Base-by-base conservation (phyloP, 2,888 invertebrate species). In the Polia nebulosa region DNA sequence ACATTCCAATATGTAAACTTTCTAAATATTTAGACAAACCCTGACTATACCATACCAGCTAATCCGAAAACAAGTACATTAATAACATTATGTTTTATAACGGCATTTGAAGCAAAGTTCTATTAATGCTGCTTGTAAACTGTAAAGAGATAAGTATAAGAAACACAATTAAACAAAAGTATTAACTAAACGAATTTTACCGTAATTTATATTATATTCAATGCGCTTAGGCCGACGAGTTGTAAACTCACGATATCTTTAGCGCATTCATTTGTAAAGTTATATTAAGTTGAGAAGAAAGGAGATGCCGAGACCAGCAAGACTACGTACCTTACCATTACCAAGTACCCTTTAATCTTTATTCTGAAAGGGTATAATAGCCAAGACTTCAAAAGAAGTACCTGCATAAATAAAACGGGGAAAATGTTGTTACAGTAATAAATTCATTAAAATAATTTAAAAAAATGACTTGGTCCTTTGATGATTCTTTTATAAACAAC, bases 261-360 rank as follows among this genome's bases (percentile, higher is more conserved):
- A n/a, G 25, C 20, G 20, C 47, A 71, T 44, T 70, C 9, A 27
- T 62, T 76, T 58, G 29, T 53, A 27, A 76, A 39, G 20, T 58
- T 71, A 45, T 45, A 44, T 44, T 17, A 62, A 44, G 25, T 44
- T 76, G 36, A 60, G 20, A 49, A 49, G 25, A 49, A 32, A 55
- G 44, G 13, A 39, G 29, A 58, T 20, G 11, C 9, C 15, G n/a
- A 27, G 15, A 72, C 45, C 13, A 58, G 29, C n/a, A 61, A 51
- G n/a, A 25, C 20, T 49, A 51, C 45, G 39, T 39, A 22, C 15
- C 29, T n/a, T 36, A 44, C 60, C 52, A 64, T 58, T 78, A 72
- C 27, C 29, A 53, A 52, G 49, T 39, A 55, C 25, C n/a, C n/a
- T 61, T 39, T 52, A 53, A 76, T 71, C 49, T 52, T 62, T 77